phyloP scores from a whole-genome alignment of 2,888 invertebrate species.

The Leptarthrus brevirostris region DNA sequence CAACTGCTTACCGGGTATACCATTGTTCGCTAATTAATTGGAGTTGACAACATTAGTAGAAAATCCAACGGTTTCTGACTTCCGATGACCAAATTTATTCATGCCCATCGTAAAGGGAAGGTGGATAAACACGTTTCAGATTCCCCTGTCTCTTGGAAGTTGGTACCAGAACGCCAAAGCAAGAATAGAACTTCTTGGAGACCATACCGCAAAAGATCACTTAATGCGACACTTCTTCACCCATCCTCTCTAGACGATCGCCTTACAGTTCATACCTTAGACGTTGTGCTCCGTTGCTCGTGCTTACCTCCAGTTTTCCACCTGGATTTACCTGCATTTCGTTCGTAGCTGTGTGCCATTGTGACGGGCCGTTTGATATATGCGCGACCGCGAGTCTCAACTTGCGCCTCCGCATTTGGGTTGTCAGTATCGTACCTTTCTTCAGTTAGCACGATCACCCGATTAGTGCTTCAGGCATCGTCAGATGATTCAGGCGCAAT shows the following conservation, averaged over 20 bases:
- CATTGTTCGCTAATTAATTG: constrained; percentile 38
- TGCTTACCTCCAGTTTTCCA: constrained; percentile 16
- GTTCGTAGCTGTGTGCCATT: background rate
- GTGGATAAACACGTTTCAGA: constrained; percentile 30
- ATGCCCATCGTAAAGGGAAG: constrained; percentile 27
- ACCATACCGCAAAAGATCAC: background rate
- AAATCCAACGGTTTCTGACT: constrained; percentile 19
- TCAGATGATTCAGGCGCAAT: constrained; percentile 10
- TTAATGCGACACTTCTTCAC: constrained; percentile 1
- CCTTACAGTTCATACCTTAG: too few species aligned
- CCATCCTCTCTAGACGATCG: background rate
- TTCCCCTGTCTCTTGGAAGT: background rate
- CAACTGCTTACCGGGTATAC: background rate
- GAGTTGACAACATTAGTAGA: constrained; percentile 19
- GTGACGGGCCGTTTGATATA: background rate
- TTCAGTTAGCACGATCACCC: background rate
- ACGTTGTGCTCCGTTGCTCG: background rate
- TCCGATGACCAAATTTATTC: constrained; percentile 41
- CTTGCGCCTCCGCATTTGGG: constrained; percentile 31
- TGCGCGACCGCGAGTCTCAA: constrained; percentile 6
- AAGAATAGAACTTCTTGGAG: too few species aligned
- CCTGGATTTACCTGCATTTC: constrained; percentile 3
- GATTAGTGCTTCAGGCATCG: constrained; percentile 38
- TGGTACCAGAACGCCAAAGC: too few species aligned
- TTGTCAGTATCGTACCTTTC: constrained; percentile 23